These are phyloP conservation scores for Jacana jacana DNA, from an alignment of 2,113 vertebrate genomes.

Conservation along the genomic window DNA sequence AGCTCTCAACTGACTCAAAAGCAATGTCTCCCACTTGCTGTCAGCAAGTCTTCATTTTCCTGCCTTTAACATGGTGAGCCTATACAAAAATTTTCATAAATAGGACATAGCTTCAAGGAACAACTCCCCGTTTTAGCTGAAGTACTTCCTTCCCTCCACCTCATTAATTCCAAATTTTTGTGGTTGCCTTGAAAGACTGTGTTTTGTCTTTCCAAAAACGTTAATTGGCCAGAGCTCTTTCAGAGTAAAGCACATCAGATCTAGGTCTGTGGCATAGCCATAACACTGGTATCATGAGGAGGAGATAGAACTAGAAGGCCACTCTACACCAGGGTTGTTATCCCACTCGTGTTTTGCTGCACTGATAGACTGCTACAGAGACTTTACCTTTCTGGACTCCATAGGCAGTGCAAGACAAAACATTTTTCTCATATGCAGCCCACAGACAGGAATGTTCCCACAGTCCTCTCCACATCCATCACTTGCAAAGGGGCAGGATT, in stretches of 20 bases:
- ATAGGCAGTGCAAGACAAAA: conserved; percentile 24
- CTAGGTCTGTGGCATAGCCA: background rate
- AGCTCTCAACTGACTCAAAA: background rate
- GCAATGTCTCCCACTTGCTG: background rate
- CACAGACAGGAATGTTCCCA: conserved; percentile 59
- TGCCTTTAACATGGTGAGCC: background rate
- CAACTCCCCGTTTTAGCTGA: background rate
- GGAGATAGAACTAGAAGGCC: background rate
- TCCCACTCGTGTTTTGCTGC: background rate
- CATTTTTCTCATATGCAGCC: background rate
- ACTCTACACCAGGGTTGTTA: background rate
- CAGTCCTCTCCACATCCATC: background rate
- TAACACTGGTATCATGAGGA: background rate
- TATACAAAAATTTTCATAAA: background rate
- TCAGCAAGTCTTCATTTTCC: background rate
- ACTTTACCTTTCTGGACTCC: background rate
- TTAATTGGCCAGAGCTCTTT: background rate
- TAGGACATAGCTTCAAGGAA: background rate
- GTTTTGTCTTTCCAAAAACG: background rate
- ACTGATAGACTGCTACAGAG: background rate
- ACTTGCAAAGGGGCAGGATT: background rate
- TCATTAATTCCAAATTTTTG: background rate
- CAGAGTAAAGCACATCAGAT: background rate
- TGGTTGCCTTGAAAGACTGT: background rate
- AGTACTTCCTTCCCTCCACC: background rate